phyloP scores from a whole-genome alignment of 2,888 invertebrate genomes.

The Xanthia icteritia region DNA sequence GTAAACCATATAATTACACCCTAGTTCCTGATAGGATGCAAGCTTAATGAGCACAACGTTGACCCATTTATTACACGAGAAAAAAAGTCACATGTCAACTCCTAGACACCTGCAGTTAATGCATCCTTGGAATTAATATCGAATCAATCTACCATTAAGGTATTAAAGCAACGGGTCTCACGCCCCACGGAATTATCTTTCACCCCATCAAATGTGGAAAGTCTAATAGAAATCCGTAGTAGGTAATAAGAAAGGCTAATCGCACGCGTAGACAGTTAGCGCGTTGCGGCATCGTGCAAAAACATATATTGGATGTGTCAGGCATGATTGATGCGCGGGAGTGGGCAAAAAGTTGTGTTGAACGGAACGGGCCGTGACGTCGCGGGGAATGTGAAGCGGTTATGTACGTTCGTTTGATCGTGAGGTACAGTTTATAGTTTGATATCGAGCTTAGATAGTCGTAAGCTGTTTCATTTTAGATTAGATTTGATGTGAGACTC shows the following conservation, averaged over 20 bases:
- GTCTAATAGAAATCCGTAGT: slow-evolving; percentile 89
- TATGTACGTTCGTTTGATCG: slow-evolving; percentile 60
- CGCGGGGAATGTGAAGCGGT: slow-evolving; percentile 77
- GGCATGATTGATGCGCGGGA: slow-evolving; percentile 87
- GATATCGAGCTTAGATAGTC: slow-evolving; percentile 52
- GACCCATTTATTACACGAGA: slow-evolving; percentile 75
- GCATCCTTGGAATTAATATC: slow-evolving; percentile 87
- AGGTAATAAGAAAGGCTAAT: slow-evolving; percentile 88
- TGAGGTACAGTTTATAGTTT: slow-evolving; percentile 56
- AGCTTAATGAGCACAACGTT: slow-evolving; percentile 61
- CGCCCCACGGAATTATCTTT: slow-evolving; percentile 88
- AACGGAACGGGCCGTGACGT: slow-evolving; percentile 85
- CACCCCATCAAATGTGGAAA: slow-evolving; percentile 89
- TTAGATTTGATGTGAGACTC: slow-evolving; percentile 11
- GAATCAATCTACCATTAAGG: slow-evolving; percentile 88
- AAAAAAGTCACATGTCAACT: slow-evolving; percentile 76
- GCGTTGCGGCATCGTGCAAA: slow-evolving; percentile 80
- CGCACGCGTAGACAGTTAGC: slow-evolving; percentile 82
- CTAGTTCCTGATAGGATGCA: slow-evolving; percentile 65
- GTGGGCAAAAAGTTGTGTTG: slow-evolving; percentile 82
- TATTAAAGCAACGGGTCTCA: slow-evolving; percentile 81
- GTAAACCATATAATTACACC: slow-evolving; percentile 64
- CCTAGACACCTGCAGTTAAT: slow-evolving; percentile 73
- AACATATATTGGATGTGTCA: slow-evolving; percentile 90
- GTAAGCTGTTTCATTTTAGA: slow-evolving; percentile 19